Evolutionary conservation across 2,888 invertebrate genomes (phyloP).

Genomic region (Clepsis dumicolana): DNA sequence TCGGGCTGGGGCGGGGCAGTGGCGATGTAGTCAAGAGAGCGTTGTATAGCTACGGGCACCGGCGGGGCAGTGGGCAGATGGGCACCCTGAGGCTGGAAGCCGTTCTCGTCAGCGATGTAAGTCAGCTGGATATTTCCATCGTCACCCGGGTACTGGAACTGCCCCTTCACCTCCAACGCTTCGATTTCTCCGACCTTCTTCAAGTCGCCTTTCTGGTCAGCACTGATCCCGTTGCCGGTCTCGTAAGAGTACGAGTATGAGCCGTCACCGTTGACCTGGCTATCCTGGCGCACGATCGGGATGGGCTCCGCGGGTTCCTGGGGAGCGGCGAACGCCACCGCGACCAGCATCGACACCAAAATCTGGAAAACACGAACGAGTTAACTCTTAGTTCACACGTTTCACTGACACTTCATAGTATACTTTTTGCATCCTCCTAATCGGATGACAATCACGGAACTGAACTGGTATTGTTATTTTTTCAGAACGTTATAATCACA

Average conservation of each 20-base stretch:
- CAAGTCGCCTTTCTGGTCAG: constrained; percentile 86
- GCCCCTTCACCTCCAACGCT: constrained; percentile 87
- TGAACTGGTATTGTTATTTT: constrained; percentile 34
- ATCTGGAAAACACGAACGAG: constrained; percentile 59
- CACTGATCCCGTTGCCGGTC: constrained; percentile 89
- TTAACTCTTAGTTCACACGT: neutral
- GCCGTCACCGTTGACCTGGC: constrained; percentile 87
- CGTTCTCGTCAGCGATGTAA: constrained; percentile 90
- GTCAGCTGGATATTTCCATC: constrained; percentile 88
- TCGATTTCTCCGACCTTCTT: constrained; percentile 86
- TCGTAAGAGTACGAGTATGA: constrained; percentile 87
- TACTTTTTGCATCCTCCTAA: constrained; percentile 25
- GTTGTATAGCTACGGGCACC: constrained; percentile 89
- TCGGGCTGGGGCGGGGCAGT: constrained; percentile 84
- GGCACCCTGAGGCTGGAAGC: constrained; percentile 88
- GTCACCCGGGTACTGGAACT: constrained; percentile 88
- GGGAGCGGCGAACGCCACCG: constrained; percentile 71
- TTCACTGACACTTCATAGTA: constrained; percentile 16
- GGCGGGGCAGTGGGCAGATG: constrained; percentile 90
- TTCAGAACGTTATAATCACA: constrained; percentile 13
- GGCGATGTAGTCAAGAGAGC: constrained; percentile 88
- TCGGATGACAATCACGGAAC: constrained; percentile 49
- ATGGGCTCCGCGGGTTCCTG: constrained; percentile 74
- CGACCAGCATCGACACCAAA: constrained; percentile 69
- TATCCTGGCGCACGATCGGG: constrained; percentile 86